Evolutionary conservation across 2,888 invertebrate genomes (phyloP), one percentile per base, ranked within the genome.

Genomic region (Drosophila nigricruria): DNA sequence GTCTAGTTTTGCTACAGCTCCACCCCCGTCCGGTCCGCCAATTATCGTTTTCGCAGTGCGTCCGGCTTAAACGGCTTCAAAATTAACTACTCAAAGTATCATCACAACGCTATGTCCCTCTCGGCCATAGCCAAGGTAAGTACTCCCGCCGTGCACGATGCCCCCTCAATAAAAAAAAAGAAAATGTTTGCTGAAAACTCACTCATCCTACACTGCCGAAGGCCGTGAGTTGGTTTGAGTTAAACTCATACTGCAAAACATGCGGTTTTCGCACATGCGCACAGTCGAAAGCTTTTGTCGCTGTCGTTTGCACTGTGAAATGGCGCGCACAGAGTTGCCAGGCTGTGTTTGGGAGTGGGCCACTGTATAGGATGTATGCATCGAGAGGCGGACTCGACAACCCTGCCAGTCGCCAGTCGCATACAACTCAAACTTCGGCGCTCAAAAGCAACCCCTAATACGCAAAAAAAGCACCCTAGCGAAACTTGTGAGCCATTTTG

Each of bases 51-150:
- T 70, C 61, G 59, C 65, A 70, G 78, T 76, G 88, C 81, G 70
- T 66, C 61, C 70, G 81, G 73, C 66, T 66, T 66, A 79, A 91
- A 93, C 91, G 91, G 92, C 93, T 90, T 90, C 94, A 95, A 95
- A 94, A 95, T 95, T 94, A 94, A 94, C 93, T 95, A 94, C 93
- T 94, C 94, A 85, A 95, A 95, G 94, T 95, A 95, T 92, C 95
- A 94, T 92, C 95, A 94, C 94, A 94, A 94, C 91, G 94, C 94
- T 92, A 94, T 94, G 94, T 94, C 93, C 91, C 91, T 93, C 70
- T 93, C 95, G 93, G 94, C 94, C 91, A 94, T 95, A 94, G 95
- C 95, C 89, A 95, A 95, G 95, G 95, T 95, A 94, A 93, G 91
- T 88, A 14, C 23, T 52, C 49, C 52, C 60, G 70, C 52, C 45